Conservation (phyloP, 1,140 invertebrate species). For the Choristoneura fumiferana region DNA sequence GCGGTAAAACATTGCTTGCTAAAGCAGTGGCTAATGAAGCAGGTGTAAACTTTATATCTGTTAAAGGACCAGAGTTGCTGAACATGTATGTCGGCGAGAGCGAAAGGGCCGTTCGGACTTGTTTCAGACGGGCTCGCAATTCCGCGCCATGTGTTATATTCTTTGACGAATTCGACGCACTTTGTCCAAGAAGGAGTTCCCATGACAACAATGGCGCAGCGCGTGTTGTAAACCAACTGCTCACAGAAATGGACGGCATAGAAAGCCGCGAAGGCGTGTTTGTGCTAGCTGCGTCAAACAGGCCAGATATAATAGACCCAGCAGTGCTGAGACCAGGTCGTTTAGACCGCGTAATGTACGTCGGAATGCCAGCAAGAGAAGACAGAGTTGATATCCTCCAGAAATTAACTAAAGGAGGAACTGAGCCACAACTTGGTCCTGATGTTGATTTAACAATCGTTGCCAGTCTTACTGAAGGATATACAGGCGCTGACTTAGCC, state of each 20-base stretch:
- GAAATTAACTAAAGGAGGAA: slow-evolving; percentile 94
- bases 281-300: slow-evolving; percentile 97
- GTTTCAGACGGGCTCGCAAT: slow-evolving; percentile 96
- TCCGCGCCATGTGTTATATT: slow-evolving; percentile 99
- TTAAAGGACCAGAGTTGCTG: slow-evolving; percentile 97
- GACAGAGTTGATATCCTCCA: slow-evolving; percentile 94
- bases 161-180: slow-evolving; percentile 99
- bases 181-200: slow-evolving; percentile 94
- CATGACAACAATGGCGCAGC: slow-evolving; percentile 84
- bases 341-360: slow-evolving; percentile 96
- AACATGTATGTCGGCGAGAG: slow-evolving; percentile 99
- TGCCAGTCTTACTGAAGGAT: slow-evolving; percentile 86
- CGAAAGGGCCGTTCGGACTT: slow-evolving; percentile 96
- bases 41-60: slow-evolving; percentile 97
- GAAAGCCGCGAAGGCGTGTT: slow-evolving; percentile 94
- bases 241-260: slow-evolving; percentile 99
- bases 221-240: slow-evolving; percentile 96
- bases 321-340: slow-evolving; percentile 96
- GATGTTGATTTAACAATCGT: slow-evolving; percentile 89
- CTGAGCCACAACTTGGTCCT: slow-evolving; percentile 84
- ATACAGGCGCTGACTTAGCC: slow-evolving; percentile 95
- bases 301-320: slow-evolving; percentile 98
- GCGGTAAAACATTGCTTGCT: slow-evolving; percentile 94
- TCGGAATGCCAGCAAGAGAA: slow-evolving; percentile 89
- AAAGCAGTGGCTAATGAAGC: slow-evolving; percentile 98